A percentile compares a stretch with the other conserved stretches of the same genome.
Conservation (phyloP, 2,113 vertebrate species). For the Motacilla tschutschensis region DNA sequence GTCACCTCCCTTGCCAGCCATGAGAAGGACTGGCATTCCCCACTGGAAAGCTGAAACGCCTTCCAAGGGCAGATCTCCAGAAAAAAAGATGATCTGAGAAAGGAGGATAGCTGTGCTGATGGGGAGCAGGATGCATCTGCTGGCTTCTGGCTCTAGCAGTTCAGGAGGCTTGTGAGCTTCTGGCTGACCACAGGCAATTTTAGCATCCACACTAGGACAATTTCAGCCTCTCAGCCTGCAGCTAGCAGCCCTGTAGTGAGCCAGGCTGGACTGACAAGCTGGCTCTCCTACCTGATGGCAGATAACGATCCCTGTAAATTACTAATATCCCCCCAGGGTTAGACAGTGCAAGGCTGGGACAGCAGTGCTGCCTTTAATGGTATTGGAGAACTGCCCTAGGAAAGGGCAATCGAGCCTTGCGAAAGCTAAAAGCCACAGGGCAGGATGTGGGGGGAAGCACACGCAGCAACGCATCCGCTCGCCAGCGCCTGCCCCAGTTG, state of each 20-base stretch:
- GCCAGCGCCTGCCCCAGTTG: rapidly evolving
- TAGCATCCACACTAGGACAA: not conserved
- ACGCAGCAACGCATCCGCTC: not conserved
- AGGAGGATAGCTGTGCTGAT: not conserved
- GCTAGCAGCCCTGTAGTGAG: conserved; percentile 17
- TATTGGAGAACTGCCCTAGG: not conserved
- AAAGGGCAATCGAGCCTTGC: conserved; percentile 13
- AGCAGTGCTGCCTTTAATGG: conserved; percentile 9
- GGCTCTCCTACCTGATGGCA: conserved; percentile 43
- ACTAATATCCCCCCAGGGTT: conserved; percentile 40
- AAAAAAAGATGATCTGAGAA: not conserved
- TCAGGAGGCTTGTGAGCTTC: not conserved
- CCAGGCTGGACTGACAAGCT: conserved; percentile 21
- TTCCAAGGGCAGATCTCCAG: not conserved
- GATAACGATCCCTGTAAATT: conserved; percentile 56
- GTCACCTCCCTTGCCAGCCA: conserved; percentile 10
- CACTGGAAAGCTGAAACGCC: not conserved
- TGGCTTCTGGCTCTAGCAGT: not conserved
- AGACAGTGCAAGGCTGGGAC: not conserved
- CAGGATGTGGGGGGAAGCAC: conserved; percentile 38
- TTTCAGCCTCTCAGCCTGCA: not conserved
- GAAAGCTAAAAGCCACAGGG: conserved; percentile 41
- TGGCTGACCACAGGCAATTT: not conserved
- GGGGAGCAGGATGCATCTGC: not conserved
- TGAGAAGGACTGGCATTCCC: not conserved